These are phyloP conservation scores for Stictonetta naevosa DNA, from an alignment of 2,113 vertebrate genomes.

Conservation along the genomic window DNA sequence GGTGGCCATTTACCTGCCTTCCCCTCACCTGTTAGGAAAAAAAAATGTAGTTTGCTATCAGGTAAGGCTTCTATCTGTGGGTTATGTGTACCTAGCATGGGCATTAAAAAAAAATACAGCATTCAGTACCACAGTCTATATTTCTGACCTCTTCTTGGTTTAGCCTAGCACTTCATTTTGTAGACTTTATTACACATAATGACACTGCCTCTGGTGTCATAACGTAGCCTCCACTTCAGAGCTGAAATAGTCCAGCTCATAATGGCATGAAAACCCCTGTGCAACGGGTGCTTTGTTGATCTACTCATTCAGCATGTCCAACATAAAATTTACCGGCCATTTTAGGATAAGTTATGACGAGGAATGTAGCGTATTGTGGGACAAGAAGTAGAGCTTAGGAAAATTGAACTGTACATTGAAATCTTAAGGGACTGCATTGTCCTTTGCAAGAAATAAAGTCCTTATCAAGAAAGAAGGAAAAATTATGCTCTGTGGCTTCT, in stretches of 20 bases:
- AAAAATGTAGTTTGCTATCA: no score
- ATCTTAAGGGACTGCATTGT: neutral
- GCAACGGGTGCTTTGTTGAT: neutral
- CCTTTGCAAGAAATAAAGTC: neutral
- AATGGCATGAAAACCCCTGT: neutral
- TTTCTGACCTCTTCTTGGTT: neutral
- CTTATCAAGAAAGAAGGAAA: neutral
- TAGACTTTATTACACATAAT: neutral
- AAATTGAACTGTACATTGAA: neutral
- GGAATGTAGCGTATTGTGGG: neutral
- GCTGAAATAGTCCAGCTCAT: neutral
- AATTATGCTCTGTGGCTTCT: neutral
- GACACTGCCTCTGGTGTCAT: neutral
- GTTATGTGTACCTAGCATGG: accelerated
- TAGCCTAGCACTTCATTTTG: neutral
- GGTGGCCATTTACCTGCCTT: neutral
- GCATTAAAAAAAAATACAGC: neutral
- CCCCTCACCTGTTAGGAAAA: neutral
- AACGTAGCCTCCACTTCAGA: neutral
- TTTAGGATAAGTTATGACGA: neutral
- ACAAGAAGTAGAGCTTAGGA: neutral
- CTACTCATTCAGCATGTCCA: neutral
- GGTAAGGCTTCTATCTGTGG: neutral
- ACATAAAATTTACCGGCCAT: neutral
- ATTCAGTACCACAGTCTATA: neutral